These are phyloP conservation scores for Formica selysi DNA, from an alignment of 1,140 invertebrate species.

Conservation along the genomic window DNA sequence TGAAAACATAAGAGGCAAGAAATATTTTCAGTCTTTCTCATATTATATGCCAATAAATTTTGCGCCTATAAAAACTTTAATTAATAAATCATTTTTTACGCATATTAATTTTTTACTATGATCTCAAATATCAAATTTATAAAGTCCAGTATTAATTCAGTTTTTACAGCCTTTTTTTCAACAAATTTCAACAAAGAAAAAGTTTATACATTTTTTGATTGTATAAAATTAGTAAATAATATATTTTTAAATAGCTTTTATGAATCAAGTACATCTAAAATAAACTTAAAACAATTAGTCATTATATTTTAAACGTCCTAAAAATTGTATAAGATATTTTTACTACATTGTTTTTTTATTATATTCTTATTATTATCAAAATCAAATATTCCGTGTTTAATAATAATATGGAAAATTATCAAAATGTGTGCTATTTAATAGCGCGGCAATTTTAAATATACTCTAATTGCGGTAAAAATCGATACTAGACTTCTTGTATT, in stretches of 20 bases:
- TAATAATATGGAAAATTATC: not conserved
- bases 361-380: not conserved
- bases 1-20: not conserved
- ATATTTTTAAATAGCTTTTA: slow-evolving; percentile 7
- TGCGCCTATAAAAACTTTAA: not conserved
- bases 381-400: not conserved
- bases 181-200: not conserved
- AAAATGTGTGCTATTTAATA: no score
- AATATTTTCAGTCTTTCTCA: not conserved
- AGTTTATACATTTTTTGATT: not conserved
- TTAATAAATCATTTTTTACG: not conserved
- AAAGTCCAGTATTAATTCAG: not conserved
- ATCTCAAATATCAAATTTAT: not conserved
- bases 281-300: not conserved
- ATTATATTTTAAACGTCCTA: not conserved
- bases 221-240: slow-evolving; percentile 4
- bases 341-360: not conserved
- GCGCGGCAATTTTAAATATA: not conserved
- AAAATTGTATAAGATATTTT: not conserved
- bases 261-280: not conserved
- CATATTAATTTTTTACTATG: not conserved
- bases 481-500: not conserved
- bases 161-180: not conserved
- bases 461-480: not conserved
- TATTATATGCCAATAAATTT: not conserved